phyloP scores from a whole-genome alignment of 2,888 invertebrate species.

The Ypsolopha sequella region DNA sequence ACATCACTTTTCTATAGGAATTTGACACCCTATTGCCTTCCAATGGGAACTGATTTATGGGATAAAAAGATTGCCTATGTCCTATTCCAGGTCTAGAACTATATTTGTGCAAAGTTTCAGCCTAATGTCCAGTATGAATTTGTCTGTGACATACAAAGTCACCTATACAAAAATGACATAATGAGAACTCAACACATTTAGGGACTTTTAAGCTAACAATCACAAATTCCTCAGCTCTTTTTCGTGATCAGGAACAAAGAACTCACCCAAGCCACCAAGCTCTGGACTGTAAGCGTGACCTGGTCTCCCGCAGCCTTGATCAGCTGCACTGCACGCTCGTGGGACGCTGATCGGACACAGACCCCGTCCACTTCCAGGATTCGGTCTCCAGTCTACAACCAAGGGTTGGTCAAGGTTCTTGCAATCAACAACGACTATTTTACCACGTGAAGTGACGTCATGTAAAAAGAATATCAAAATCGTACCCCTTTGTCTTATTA shows the following conservation, averaged over 20 bases:
- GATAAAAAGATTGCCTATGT: too few relatives aligned
- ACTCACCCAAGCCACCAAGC: conserved; percentile 77
- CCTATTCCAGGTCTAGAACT: too few relatives aligned
- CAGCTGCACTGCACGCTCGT: conserved; percentile 94
- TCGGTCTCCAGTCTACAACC: conserved; percentile 83
- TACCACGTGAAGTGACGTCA: not conserved
- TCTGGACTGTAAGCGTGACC: conserved; percentile 91
- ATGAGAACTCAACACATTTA: too few relatives aligned
- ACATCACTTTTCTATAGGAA: not conserved
- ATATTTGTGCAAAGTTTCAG: too few relatives aligned
- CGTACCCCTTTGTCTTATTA: not conserved
- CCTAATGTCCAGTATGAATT: too few relatives aligned
- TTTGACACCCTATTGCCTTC: too few relatives aligned
- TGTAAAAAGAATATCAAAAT: not conserved
- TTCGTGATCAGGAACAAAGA: not conserved
- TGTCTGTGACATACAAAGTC: not conserved
- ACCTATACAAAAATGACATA: too few relatives aligned
- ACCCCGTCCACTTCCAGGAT: conserved; percentile 93
- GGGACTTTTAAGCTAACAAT: not conserved
- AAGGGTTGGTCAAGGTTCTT: not conserved
- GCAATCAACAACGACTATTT: too few relatives aligned
- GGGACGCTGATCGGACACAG: conserved; percentile 90
- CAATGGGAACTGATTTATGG: too few relatives aligned
- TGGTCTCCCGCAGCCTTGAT: conserved; percentile 92
- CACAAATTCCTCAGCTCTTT: not conserved